Conservation (phyloP, 2,888 invertebrate genomes). For the Dicycla oo region DNA sequence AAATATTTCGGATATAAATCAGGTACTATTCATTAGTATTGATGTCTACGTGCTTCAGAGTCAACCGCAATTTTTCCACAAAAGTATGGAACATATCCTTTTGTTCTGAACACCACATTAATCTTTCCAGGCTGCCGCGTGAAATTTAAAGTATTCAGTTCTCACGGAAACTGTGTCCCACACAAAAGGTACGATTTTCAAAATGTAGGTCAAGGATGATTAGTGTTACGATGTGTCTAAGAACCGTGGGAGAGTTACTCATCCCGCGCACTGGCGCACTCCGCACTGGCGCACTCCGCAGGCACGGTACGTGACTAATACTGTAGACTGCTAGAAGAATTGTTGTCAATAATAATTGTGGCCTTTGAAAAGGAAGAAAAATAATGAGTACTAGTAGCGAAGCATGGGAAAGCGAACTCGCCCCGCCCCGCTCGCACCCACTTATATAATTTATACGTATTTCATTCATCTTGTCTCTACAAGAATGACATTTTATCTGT, state of each 20-base stretch:
- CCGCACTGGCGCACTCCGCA: constrained; percentile 39
- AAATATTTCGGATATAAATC: constrained; percentile 61
- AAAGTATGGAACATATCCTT: constrained; percentile 56
- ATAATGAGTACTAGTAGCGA: constrained; percentile 69
- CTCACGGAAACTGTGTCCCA: constrained; percentile 86
- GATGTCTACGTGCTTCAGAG: constrained; percentile 39
- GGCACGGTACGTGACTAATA: constrained; percentile 74
- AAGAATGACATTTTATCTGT: constrained; percentile 70
- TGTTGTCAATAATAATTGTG: constrained; percentile 73
- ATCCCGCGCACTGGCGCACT: constrained; percentile 69
- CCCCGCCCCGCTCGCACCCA: constrained; percentile 58
- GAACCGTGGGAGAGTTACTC: constrained; percentile 85
- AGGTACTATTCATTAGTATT: constrained; percentile 57
- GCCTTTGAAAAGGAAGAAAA: constrained; percentile 70
- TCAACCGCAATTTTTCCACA: constrained; percentile 46
- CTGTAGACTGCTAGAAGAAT: constrained; percentile 69
- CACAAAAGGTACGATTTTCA: constrained; percentile 88
- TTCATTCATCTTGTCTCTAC: constrained; percentile 78
- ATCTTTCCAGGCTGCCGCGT: constrained; percentile 73
- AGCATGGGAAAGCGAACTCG: constrained; percentile 73
- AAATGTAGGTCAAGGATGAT: constrained; percentile 89
- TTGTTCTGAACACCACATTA: constrained; percentile 72
- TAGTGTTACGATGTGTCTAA: constrained; percentile 80
- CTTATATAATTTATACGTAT: constrained; percentile 70
- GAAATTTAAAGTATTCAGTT: constrained; percentile 82